A percentile compares a stretch with the other conserved stretches of the same genome.
Evolutionary conservation across 1,140 invertebrate genomes (phyloP).

Genomic region (Onthophagus taurus): DNA sequence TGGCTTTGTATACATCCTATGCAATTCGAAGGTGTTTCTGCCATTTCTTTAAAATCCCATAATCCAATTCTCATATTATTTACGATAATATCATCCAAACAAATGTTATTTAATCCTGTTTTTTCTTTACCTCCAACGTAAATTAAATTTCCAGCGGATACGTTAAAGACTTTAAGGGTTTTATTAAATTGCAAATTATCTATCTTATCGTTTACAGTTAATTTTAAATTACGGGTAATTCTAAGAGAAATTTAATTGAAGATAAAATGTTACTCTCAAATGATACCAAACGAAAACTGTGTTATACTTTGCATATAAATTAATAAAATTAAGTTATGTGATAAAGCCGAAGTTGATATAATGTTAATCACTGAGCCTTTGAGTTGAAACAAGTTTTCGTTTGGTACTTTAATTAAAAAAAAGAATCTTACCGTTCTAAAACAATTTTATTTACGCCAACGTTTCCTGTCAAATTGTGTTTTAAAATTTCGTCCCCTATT

Average conservation of each 20-base stretch:
- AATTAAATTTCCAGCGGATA: constrained; percentile 3
- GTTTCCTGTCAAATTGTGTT: too few species aligned
- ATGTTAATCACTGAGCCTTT: too few species aligned
- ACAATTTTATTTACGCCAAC: too few species aligned
- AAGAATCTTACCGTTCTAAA: too few species aligned
- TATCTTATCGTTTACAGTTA: constrained; percentile 43
- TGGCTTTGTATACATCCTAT: too few species aligned
- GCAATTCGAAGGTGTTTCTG: constrained; percentile 61
- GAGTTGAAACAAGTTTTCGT: too few species aligned
- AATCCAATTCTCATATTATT: constrained; percentile 73
- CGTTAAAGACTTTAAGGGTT: constrained; percentile 6
- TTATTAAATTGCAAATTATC: background rate
- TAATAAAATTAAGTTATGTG: too few species aligned
- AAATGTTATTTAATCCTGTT: constrained; percentile 52
- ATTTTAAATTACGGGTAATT: constrained; percentile 45
- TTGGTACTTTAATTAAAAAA: too few species aligned
- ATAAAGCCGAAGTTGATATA: too few species aligned
- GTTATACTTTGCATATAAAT: too few species aligned
- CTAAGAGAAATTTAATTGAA: constrained; percentile 26
- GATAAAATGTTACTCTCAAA: background rate
- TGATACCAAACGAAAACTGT: background rate
- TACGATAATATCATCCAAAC: constrained; percentile 64
- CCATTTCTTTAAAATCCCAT: constrained; percentile 71
- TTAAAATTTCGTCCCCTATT: background rate
- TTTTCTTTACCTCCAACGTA: constrained; percentile 1